Base-by-base conservation (phyloP, 2,113 vertebrate genomes). In the Scartelaos histophorus region DNA sequence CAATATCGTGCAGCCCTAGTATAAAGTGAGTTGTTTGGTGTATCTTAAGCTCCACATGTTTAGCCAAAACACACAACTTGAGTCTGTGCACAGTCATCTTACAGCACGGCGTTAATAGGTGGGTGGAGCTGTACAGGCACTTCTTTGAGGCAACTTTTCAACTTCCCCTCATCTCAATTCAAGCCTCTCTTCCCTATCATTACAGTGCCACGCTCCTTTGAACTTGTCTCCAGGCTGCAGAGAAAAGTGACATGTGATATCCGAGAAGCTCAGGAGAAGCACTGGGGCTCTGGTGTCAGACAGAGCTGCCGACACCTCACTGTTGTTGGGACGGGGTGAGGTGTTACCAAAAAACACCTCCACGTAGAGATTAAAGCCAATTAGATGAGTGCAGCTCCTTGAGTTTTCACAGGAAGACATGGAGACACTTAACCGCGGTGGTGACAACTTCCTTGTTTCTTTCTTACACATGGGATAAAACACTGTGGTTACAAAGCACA, bases 341-440 rank as follows among this genome's bases (percentile, higher is more conserved):
- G 89, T 79, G 89, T 90, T 67, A 74, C 71, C 80, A 76, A 24
- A 84, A 90, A 92, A 91, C 90, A 84, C 86, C 67, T 90, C 80
- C 49, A 74, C 79, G 67, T 75, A 61, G 56, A 74, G 73, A 75
- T 78, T 71, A 81, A 76, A 71, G 69, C 77, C 73, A 85, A 84
- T 71, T 85, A 82, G 79, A 67, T 29, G 75, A 75, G 74, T 89
- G 72, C 7, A 10, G 43, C 70, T 82, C 56, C 58, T 60, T 15
- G 6, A 4, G 25, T 46, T 70, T 66, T 74, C n/a, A 71, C 64
- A 80, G 64, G 3, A 66, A 25, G 29, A 80, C 69, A 15, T 21
- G 17, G 76, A 76, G 57, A 65, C 7, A 11, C 19, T 75, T 82
- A 45, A 51, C 21, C 53, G n/a, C 49, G 17, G 56, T 25, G 45